Evolutionary conservation across 23 tunicate genomes (phyloP).

Genomic region (Aplidium turbinatum): DNA sequence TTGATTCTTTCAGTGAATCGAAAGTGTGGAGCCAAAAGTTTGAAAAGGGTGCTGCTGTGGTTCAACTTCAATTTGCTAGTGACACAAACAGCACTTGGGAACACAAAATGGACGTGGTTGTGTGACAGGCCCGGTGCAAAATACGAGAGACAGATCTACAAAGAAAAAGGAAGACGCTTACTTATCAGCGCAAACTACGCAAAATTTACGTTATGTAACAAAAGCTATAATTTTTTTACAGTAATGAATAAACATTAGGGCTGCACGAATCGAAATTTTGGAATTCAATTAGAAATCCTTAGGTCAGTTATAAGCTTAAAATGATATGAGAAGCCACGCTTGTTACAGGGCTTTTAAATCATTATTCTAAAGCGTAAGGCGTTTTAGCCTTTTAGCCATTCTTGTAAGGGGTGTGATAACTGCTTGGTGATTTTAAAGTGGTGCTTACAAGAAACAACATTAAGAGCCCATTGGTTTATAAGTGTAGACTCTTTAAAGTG

Average conservation of each 20-base stretch:
- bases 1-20: conserved; percentile 93
- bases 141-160: conserved; percentile 84
- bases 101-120: conserved; percentile 95
- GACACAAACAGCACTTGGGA: conserved; percentile 78
- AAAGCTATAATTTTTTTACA: conserved; percentile 8
- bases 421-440: no score
- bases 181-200: no score
- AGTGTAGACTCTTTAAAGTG: no score
- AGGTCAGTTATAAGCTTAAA: no score
- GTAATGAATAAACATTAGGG: background rate
- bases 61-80: conserved; percentile 37
- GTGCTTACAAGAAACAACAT: no score
- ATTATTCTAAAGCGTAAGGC: no score
- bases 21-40: conserved; percentile 81
- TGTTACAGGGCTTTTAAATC: no score
- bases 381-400: no score
- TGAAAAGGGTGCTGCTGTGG: conserved; percentile 66
- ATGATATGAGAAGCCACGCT: no score
- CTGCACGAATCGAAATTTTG: background rate
- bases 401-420: no score
- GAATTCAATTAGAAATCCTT: background rate
- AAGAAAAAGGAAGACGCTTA: conserved; percentile 1
- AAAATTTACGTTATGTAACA: no score
- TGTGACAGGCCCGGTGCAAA: conserved; percentile 94
- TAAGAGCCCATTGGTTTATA: no score